phyloP scores from a whole-genome alignment of 92 coral and sea anemone species.

The Epizoanthus fatuus region DNA sequence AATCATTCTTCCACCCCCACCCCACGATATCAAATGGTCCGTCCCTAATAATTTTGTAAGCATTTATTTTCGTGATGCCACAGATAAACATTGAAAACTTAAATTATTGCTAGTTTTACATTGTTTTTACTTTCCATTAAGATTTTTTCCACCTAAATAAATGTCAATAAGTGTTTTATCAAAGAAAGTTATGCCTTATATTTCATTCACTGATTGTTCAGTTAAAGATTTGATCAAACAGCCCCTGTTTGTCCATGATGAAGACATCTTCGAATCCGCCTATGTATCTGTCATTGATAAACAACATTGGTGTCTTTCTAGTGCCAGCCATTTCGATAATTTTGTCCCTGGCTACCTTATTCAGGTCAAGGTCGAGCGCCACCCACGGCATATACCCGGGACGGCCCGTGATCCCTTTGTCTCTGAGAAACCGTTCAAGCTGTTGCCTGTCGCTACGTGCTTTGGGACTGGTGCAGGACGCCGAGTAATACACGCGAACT shows the following conservation, averaged over 20 bases:
- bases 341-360: slow-evolving; percentile 80
- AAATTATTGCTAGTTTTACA: no score
- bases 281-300: slow-evolving; percentile 82
- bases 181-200: not conserved
- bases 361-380: slow-evolving; percentile 89
- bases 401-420: slow-evolving; percentile 75
- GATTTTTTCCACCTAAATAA: no score
- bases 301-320: slow-evolving; percentile 90
- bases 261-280: slow-evolving; percentile 91
- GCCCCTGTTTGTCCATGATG: slow-evolving; percentile 88
- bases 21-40: no score
- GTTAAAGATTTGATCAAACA: slow-evolving; percentile 75
- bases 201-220: slow-evolving; percentile 32
- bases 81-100: no score
- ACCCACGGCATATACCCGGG: slow-evolving; percentile 84
- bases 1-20: no score
- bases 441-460: slow-evolving; percentile 81
- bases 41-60: no score
- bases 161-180: not conserved
- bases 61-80: no score
- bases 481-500: slow-evolving; percentile 91
- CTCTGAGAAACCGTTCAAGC: slow-evolving; percentile 79
- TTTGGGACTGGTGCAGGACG: slow-evolving; percentile 85
- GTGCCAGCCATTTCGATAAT: slow-evolving; percentile 91
- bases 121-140: no score